These are phyloP conservation scores for Drosophila mauritiana DNA, from an alignment of 1,140 invertebrate genomes.

Conservation along the genomic window DNA sequence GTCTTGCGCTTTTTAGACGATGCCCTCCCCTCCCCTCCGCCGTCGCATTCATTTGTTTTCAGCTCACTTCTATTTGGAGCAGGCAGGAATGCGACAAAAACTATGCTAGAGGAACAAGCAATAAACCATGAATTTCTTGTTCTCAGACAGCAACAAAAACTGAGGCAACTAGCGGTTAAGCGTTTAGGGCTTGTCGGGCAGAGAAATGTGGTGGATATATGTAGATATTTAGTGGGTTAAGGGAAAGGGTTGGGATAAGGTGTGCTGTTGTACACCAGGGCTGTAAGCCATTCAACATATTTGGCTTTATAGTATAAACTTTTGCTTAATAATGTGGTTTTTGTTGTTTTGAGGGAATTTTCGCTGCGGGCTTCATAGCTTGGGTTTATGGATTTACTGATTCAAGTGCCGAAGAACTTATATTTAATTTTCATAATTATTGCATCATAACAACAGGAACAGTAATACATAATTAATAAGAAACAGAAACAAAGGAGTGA, in stretches of 20 bases:
- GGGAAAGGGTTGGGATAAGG: constrained; percentile 32
- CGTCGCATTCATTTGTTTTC: constrained; percentile 40
- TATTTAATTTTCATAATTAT: too few species aligned
- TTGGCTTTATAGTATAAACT: constrained; percentile 8
- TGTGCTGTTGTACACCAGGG: constrained; percentile 51
- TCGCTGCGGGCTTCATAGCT: background rate
- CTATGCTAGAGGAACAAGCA: constrained; percentile 79
- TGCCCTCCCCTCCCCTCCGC: background rate
- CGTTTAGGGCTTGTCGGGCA: constrained; percentile 60
- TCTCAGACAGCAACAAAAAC: constrained; percentile 39
- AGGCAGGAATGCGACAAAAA: constrained; percentile 76
- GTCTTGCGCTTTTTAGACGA: constrained; percentile 57
- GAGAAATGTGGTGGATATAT: constrained; percentile 18
- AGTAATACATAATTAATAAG: too few species aligned
- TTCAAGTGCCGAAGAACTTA: too few species aligned
- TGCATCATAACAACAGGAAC: too few species aligned
- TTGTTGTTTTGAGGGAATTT: constrained; percentile 13
- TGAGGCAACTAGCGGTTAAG: constrained; percentile 50
- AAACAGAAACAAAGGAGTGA: background rate
- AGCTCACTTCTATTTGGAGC: constrained; percentile 53
- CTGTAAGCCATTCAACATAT: constrained; percentile 14
- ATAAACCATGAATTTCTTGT: constrained; percentile 83
- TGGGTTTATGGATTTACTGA: too few species aligned
- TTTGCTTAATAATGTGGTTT: constrained; percentile 20
- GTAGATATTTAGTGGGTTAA: background rate